Evolutionary conservation across 2,888 invertebrate species (phyloP), one percentile per base, ranked within the genome.

Genomic region (Pemphredon lugubris): DNA sequence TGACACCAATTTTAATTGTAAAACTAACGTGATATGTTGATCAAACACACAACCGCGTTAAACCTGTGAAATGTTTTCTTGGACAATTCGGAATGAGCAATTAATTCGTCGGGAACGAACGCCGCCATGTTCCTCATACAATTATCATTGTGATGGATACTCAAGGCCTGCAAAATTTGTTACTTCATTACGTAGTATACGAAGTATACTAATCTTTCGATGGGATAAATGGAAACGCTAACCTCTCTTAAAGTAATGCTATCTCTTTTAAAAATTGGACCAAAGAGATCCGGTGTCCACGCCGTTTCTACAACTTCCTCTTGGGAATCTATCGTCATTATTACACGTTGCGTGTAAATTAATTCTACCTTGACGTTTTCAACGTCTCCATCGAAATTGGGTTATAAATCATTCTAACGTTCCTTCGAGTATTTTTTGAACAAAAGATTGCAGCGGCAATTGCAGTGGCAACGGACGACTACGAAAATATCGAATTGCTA

Each of bases 41-140:
- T 91, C 89, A 92, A 91, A 57, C 92, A 86, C 1, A 93, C 84
- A 0, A 93, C 92, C 6, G 91, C 92, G 0, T 91, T 91, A 71
- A 91, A 92, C 30, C 90, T 89, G 59, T 89, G 90, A 6, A 90
- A 88, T 16, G 90, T 86, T 69, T 77, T 90, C 82, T 81, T 90
- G 88, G 82, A 90, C 86, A 90, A 90, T 88, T 91, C 90, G 32
- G 90, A 87, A 81, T 91, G 90, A 23, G 90, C 88, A 42, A 93
- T 84, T 54, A 93, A 86, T 87, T 92, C 91, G 74, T 93, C 92
- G 0, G 93, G 92, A 1, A 93, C 90, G 63, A 93, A 90, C 0
- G 92, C 92, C 0, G 92, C 90, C 40, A 93, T 85, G 16, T 91
- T 89, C 26, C 91, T 88, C 0, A 92, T 91, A 78, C 91, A 92